phyloP scores from a whole-genome alignment of 1,140 invertebrate species.

The Daktulosphaira vitifoliae region DNA sequence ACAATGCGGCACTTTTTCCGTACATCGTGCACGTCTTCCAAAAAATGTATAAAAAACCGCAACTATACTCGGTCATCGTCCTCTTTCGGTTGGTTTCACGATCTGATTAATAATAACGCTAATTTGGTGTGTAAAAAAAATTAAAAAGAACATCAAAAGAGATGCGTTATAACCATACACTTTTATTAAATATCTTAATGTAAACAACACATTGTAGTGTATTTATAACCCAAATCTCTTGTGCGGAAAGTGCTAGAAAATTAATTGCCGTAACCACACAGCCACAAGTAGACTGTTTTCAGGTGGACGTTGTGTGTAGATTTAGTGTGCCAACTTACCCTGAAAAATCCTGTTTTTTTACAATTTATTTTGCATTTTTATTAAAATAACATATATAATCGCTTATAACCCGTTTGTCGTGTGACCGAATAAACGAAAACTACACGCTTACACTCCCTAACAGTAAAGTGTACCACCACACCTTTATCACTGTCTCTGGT shows the following conservation, averaged over 20 bases:
- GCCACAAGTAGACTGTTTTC: too few relatives aligned
- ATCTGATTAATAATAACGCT: slow-evolving; percentile 14
- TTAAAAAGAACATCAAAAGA: background rate
- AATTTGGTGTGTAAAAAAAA: too few relatives aligned
- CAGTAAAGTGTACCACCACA: too few relatives aligned
- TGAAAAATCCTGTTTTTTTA: too few relatives aligned
- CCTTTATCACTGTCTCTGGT: too few relatives aligned
- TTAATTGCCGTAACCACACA: background rate
- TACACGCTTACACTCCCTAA: too few relatives aligned
- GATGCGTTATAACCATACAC: background rate
- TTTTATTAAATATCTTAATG: background rate
- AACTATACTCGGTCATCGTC: slow-evolving; percentile 25
- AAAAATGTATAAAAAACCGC: background rate
- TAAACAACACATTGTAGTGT: background rate
- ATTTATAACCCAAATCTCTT: slow-evolving; percentile 1
- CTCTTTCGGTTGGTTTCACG: slow-evolving; percentile 5
- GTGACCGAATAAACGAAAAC: too few relatives aligned
- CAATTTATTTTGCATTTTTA: too few relatives aligned
- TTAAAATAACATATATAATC: too few relatives aligned
- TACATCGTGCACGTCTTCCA: background rate
- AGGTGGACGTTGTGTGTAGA: too few relatives aligned
- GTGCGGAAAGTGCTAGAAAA: background rate
- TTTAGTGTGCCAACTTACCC: too few relatives aligned
- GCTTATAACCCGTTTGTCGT: too few relatives aligned
- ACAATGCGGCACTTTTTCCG: background rate